Conservation (phyloP, 2,888 invertebrate species). For the Clivina fossor region DNA sequence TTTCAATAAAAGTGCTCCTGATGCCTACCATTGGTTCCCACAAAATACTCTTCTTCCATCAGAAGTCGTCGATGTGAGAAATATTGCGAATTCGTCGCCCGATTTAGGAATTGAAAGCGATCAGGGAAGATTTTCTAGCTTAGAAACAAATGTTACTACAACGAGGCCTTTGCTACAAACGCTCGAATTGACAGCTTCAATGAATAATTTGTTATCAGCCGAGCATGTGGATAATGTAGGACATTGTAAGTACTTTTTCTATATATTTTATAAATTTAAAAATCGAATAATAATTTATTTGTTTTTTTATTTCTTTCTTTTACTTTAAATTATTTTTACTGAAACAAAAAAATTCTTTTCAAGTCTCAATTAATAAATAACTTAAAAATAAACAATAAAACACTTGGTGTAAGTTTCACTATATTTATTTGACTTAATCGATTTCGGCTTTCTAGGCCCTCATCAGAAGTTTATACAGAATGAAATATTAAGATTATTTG, state of each 20-base stretch:
- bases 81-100: slow-evolving; percentile 66
- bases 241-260: slow-evolving; percentile 48
- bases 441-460: too few relatives aligned
- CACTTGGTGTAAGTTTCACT: too few relatives aligned
- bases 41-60: slow-evolving; percentile 11
- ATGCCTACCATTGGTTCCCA: slow-evolving; percentile 17
- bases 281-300: background rate
- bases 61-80: slow-evolving; percentile 46
- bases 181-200: slow-evolving; percentile 52
- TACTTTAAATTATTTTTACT: slow-evolving; percentile 9
- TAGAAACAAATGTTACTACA: slow-evolving; percentile 60
- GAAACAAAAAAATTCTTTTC: too few relatives aligned
- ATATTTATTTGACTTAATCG: too few relatives aligned
- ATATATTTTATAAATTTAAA: background rate
- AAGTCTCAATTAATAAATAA: too few relatives aligned
- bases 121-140: slow-evolving; percentile 63
- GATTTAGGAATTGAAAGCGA: slow-evolving; percentile 91
- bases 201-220: slow-evolving; percentile 50
- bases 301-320: background rate
- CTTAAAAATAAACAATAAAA: too few relatives aligned
- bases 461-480: too few relatives aligned
- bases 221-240: slow-evolving; percentile 40
- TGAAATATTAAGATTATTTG: too few relatives aligned
- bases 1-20: slow-evolving; percentile 29
- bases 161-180: slow-evolving; percentile 53